These are phyloP conservation scores for Anneissia japonica DNA, from an alignment of 35 echinoderm and acorn worm species.

Conservation along the genomic window DNA sequence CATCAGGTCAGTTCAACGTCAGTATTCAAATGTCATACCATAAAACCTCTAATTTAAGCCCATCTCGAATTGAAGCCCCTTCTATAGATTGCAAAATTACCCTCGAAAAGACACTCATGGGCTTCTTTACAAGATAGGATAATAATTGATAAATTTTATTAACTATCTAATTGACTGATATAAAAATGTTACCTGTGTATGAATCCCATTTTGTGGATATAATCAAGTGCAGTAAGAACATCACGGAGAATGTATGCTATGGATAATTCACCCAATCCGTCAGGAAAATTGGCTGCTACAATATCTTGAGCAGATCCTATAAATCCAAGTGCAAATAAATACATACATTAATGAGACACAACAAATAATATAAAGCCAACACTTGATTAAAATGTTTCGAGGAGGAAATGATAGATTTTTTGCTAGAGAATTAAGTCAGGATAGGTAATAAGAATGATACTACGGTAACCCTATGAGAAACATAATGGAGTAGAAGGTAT, in stretches of 20 bases:
- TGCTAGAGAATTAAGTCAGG: neutral
- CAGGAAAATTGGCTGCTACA: conserved; percentile 66
- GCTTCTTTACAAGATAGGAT: neutral
- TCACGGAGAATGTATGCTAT: conserved; percentile 82
- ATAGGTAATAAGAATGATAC: neutral
- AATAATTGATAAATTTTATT: neutral
- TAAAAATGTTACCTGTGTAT: conserved; percentile 80
- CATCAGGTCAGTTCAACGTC: neutral
- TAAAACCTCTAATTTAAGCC: neutral
- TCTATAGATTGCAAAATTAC: too few species aligned
- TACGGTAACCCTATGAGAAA: too few species aligned
- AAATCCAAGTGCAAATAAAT: neutral
- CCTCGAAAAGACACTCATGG: too few species aligned
- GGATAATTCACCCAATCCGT: conserved; percentile 76
- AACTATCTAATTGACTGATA: neutral
- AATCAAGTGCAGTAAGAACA: conserved; percentile 62
- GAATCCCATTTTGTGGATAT: conserved; percentile 88
- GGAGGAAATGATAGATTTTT: neutral
- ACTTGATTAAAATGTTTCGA: neutral
- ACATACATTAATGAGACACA: neutral
- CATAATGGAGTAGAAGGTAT: neutral
- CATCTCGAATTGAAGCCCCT: too few species aligned
- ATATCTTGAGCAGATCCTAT: conserved; percentile 81
- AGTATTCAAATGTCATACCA: neutral
- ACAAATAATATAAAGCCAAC: neutral